Percentiles rank a stretch among this genome's conserved stretches.
Conservation (phyloP, 2,888 invertebrate species). For the Pelosia muscerda region DNA sequence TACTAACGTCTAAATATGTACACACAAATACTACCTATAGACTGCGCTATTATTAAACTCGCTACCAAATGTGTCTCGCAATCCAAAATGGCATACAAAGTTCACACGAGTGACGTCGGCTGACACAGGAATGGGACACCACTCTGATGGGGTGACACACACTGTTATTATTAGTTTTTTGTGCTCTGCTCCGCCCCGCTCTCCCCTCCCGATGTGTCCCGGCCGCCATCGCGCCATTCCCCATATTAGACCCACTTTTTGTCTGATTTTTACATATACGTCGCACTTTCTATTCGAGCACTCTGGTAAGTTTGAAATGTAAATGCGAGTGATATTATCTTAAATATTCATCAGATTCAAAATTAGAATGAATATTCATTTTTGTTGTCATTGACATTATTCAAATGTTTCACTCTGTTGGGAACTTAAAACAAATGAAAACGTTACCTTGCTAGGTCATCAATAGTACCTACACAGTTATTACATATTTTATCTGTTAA, state of each 20-base stretch:
- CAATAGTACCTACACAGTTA: constrained; percentile 21
- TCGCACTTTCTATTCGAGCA: constrained; percentile 51
- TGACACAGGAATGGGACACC: constrained; percentile 72
- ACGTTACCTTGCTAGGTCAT: constrained; percentile 23
- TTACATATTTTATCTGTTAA: constrained; percentile 31
- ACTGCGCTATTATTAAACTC: constrained; percentile 49
- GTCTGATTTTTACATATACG: constrained; percentile 65
- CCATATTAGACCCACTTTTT: constrained; percentile 76
- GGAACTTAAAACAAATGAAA: constrained; percentile 19
- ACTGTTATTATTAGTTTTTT: constrained; percentile 86
- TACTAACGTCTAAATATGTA: constrained; percentile 31
- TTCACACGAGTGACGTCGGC: constrained; percentile 73
- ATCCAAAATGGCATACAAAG: constrained; percentile 73
- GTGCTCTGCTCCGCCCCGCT: constrained; percentile 73
- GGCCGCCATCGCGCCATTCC: constrained; percentile 84
- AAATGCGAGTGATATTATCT: constrained; percentile 9
- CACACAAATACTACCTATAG: constrained; percentile 36
- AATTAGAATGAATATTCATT: constrained; percentile 28
- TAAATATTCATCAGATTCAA: constrained; percentile 20
- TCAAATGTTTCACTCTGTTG: constrained; percentile 18
- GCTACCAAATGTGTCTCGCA: constrained; percentile 55
- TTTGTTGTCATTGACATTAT: constrained; percentile 19
- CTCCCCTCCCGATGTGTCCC: constrained; percentile 64
- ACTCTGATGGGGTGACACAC: constrained; percentile 82
- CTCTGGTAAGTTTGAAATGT: constrained; percentile 22